Conservation (phyloP, 1,140 invertebrate species). For the Diachasmimorpha longicaudata region DNA sequence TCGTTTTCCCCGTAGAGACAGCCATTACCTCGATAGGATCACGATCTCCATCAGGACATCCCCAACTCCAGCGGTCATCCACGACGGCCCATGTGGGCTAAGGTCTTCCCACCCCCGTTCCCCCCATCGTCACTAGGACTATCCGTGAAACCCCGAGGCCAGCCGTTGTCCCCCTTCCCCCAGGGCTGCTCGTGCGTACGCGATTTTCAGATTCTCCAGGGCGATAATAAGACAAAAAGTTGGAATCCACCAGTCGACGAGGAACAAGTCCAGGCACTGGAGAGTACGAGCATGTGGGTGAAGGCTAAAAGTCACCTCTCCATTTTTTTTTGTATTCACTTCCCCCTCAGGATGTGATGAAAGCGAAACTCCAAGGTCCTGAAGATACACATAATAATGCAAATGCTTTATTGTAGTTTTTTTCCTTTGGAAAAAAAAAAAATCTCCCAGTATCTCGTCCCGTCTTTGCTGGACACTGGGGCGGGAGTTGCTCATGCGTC, state of each 20-base stretch:
- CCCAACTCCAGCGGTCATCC: background rate
- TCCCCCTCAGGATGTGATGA: constrained; percentile 59
- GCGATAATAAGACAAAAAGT: constrained; percentile 17
- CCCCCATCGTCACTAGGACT: background rate
- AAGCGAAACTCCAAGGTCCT: constrained; percentile 55
- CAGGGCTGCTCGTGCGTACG: constrained; percentile 30
- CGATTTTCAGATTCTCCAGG: background rate
- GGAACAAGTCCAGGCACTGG: constrained; percentile 31
- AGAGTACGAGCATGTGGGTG: constrained; percentile 56
- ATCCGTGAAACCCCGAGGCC: background rate
- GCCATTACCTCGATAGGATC: too few relatives aligned
- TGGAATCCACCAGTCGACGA: background rate
- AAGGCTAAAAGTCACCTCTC: constrained; percentile 42
- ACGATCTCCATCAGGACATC: background rate
- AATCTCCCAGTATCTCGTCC: background rate
- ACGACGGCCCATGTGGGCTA: background rate
- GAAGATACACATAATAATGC: background rate
- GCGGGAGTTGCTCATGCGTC: background rate
- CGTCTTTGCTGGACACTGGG: background rate
- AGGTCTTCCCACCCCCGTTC: background rate
- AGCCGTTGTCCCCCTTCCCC: constrained; percentile 21
- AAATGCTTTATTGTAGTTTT: background rate
- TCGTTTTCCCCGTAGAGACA: too few relatives aligned
- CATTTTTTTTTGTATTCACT: constrained; percentile 15
- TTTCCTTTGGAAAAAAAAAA: background rate